Percentiles rank a stretch among this genome's conserved stretches.
These are phyloP conservation scores for Clepsis dumicolana DNA, from an alignment of 2,888 invertebrate species.

Conservation along the genomic window DNA sequence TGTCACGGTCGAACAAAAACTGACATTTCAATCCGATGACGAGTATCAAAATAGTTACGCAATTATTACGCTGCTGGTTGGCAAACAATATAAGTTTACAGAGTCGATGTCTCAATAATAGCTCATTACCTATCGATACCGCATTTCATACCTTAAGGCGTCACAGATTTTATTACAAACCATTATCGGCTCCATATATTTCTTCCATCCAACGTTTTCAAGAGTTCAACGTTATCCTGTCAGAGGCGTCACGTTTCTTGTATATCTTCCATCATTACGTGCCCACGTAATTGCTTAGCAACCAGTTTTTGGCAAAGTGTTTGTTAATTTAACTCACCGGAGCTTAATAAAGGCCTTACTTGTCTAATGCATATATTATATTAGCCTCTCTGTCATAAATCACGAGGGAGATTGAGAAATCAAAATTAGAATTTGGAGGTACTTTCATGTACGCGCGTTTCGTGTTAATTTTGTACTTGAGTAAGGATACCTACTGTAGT, in stretches of 20 bases:
- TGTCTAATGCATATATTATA: slow-evolving; percentile 23
- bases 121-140: too few species aligned
- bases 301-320: slow-evolving; percentile 23
- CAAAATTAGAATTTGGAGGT: slow-evolving; percentile 24
- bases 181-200: not conserved
- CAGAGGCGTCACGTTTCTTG: slow-evolving; percentile 2
- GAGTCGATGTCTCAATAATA: too few species aligned
- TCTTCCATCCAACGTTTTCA: not conserved
- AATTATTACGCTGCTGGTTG: too few species aligned
- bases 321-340: slow-evolving; percentile 26
- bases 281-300: slow-evolving; percentile 17
- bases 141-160: too few species aligned
- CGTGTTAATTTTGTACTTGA: slow-evolving; percentile 2
- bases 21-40: too few species aligned
- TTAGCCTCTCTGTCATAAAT: slow-evolving; percentile 24
- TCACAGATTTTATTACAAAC: too few species aligned
- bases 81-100: too few species aligned
- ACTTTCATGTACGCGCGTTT: not conserved
- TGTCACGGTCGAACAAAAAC: too few species aligned
- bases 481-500: not conserved
- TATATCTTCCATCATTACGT: not conserved
- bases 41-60: too few species aligned
- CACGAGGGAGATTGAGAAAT: slow-evolving; percentile 16
- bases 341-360: slow-evolving; percentile 31
- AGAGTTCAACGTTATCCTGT: not conserved